Evolutionary conservation across 2,888 invertebrate species (phyloP), one percentile per base, ranked within the genome.

Genomic region (Gymnoscelis rufifasciata): DNA sequence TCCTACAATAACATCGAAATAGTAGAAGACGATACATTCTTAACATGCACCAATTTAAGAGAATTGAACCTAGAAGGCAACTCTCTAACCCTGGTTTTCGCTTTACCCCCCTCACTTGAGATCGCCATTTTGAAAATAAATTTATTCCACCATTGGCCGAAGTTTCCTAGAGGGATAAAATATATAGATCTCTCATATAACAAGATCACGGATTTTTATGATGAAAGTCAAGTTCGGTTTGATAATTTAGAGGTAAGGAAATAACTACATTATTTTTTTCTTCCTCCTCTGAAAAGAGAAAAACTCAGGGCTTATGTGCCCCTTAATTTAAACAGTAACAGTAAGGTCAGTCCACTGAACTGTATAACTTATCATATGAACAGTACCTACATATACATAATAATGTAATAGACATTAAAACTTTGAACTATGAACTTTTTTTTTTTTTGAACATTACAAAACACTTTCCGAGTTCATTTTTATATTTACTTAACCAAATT

Each of bases 51-150:
- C 7, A 81, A 66, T 54, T 66, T 89, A 48, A 68, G 73, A 30
- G 87, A 86, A 66, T 56, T 89, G 64, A 83, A 89, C 69, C 76
- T 89, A 61, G 83, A 75, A 0, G 79, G 83, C 56, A 89, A 89
- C 66, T 80, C 83, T 56, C 79, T 89, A 69, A 82, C 84, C 56
- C 72, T 80, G 13, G 64, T 78, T 46, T 83, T 86, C 54, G 72
- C 77, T 1, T 54, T 88, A 35, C 87, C 88, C 0, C 63, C 77
- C 1, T 59, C 78, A 1, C 57, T 89, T 13, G 80, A 83, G 60
- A 81, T 81, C 26, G 78, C 79, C 45, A 80, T 78, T 51, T 57
- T 88, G 36, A 80, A 76, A 50, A 69, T 82, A 28, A 89, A 89
- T 54, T 77, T 78, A 0, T 57, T 89, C 45, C 79, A 74, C 55